These are phyloP conservation scores for Lerema accius DNA, from an alignment of 1,140 invertebrate species.

Conservation along the genomic window DNA sequence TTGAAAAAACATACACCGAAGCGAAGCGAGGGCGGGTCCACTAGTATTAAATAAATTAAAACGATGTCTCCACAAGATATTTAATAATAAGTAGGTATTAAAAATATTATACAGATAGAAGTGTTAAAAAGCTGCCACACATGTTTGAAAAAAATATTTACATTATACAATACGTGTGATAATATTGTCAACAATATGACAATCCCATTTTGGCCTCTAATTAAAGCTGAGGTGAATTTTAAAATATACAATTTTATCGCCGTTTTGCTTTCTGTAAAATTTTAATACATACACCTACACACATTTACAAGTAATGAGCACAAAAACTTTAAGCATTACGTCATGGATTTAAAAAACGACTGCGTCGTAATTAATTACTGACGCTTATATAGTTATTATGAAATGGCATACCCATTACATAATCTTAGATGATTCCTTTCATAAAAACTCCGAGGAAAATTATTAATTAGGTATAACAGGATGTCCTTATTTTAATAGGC, in stretches of 20 bases:
- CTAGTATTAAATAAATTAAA: not conserved
- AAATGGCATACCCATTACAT: too few relatives aligned
- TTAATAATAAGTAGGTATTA: not conserved
- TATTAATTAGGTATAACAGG: too few relatives aligned
- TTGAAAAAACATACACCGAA: too few relatives aligned
- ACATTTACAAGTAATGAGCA: too few relatives aligned
- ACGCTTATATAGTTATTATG: too few relatives aligned
- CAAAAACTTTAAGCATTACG: too few relatives aligned
- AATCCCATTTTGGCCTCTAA: not conserved
- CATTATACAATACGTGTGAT: not conserved
- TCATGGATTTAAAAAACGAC: too few relatives aligned
- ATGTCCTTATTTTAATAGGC: too few relatives aligned
- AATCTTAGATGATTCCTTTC: too few relatives aligned
- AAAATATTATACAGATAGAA: not conserved
- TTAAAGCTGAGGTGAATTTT: not conserved
- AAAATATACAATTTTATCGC: not conserved
- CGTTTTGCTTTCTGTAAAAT: not conserved
- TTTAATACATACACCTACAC: not conserved
- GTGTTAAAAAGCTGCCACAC: not conserved
- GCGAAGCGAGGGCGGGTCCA: too few relatives aligned
- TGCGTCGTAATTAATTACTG: too few relatives aligned
- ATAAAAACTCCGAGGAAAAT: too few relatives aligned
- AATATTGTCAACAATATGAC: not conserved
- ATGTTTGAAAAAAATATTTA: not conserved
- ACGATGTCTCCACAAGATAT: not conserved